These are phyloP conservation scores for Leucophenga maculata DNA, from an alignment of 2,888 invertebrate genomes.

Conservation along the genomic window DNA sequence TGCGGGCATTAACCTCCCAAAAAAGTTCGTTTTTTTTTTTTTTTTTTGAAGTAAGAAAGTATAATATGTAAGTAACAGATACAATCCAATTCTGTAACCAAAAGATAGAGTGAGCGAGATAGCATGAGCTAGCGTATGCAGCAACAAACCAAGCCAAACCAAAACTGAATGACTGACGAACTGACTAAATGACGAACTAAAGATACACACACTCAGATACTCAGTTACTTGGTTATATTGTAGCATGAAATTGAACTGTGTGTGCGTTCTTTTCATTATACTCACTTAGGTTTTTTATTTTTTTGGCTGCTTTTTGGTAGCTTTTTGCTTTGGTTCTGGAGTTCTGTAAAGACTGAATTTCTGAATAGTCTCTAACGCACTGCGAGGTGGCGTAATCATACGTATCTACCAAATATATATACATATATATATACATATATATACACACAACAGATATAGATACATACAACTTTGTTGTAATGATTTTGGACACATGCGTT, in stretches of 20 bases:
- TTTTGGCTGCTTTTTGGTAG: constrained; percentile 38
- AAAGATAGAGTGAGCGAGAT: constrained; percentile 15
- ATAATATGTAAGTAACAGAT: constrained; percentile 33
- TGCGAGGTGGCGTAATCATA: too few species aligned
- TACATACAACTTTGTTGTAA: constrained; percentile 45
- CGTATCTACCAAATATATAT: too few species aligned
- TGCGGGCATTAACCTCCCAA: constrained; percentile 69
- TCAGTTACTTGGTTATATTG: constrained; percentile 9
- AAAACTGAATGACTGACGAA: constrained; percentile 38
- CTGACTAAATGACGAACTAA: constrained; percentile 4
- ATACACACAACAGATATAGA: neutral
- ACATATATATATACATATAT: constrained; percentile 26
- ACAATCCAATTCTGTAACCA: constrained; percentile 51
- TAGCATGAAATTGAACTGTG: too few species aligned
- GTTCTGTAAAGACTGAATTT: neutral
- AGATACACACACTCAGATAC: constrained; percentile 29
- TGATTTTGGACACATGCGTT: constrained; percentile 51
- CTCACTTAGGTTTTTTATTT: neutral
- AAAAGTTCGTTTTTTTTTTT: constrained; percentile 48
- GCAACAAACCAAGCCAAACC: constrained; percentile 17
- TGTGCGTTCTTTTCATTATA: neutral
- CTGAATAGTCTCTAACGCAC: too few species aligned
- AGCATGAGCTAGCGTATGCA: constrained; percentile 19
- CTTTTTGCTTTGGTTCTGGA: constrained; percentile 14
- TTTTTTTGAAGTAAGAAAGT: constrained; percentile 32